Conservation (phyloP, 2,888 invertebrate species). For the Cataglyphis rosenhaueri region DNA sequence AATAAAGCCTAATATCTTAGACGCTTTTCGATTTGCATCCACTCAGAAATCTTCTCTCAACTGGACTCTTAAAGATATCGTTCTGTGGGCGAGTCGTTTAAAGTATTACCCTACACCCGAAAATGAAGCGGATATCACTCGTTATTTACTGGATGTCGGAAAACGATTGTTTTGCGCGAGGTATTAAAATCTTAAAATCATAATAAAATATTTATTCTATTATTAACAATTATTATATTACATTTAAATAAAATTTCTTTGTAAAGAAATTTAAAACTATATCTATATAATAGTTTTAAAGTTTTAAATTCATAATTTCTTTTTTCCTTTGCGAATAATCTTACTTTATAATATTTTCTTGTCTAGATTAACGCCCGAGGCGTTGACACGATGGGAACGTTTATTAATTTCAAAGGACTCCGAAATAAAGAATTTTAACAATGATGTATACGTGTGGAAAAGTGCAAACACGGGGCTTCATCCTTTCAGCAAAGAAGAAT, state of each 20-base stretch:
- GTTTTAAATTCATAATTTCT: not conserved
- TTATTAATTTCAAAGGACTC: conserved; percentile 72
- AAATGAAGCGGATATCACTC: conserved; percentile 71
- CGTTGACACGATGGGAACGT: conserved; percentile 77
- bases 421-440: conserved; percentile 54
- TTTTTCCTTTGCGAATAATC: not conserved
- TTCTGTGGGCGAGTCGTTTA: conserved; percentile 79
- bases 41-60: conserved; percentile 62
- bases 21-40: conserved; percentile 74
- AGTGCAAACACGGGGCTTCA: conserved; percentile 72
- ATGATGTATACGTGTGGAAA: conserved; percentile 80
- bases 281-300: not conserved
- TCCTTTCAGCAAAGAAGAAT: conserved; percentile 75
- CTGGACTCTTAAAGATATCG: conserved; percentile 80
- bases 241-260: not conserved
- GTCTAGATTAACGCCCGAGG: conserved; percentile 71
- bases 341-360: not conserved
- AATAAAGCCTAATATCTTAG: conserved; percentile 76
- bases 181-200: conserved; percentile 58
- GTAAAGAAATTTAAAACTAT: not conserved
- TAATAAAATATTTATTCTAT: not conserved
- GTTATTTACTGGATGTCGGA: conserved; percentile 78
- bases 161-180: conserved; percentile 78
- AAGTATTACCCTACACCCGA: conserved; percentile 78
- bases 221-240: not conserved